Evolutionary conservation across 1,140 invertebrate genomes (phyloP).

Genomic region (Rhopalosiphum maidis): DNA sequence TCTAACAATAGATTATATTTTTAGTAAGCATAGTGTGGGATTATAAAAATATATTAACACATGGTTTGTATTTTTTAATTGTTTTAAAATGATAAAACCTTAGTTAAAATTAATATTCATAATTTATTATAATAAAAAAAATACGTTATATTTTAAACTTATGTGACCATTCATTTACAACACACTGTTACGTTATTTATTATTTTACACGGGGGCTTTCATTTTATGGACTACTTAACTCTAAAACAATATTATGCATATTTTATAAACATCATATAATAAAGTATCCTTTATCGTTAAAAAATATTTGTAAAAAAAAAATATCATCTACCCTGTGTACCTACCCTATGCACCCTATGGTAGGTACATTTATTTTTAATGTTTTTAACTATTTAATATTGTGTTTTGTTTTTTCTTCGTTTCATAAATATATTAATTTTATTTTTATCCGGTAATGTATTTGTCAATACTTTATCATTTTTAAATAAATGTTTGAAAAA

Average conservation of each 20-base stretch:
- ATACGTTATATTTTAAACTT: background rate
- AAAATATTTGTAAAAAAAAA: slow-evolving; percentile 2
- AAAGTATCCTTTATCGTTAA: background rate
- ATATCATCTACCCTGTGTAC: background rate
- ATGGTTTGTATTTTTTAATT: background rate
- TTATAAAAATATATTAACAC: background rate
- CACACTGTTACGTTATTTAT: background rate
- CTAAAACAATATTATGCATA: background rate
- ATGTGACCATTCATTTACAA: slow-evolving; percentile 5
- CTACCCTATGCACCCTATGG: no score
- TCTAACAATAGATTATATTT: background rate
- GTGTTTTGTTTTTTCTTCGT: background rate
- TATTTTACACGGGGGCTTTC: background rate
- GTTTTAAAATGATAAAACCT: background rate
- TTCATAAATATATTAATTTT: background rate
- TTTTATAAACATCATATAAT: background rate
- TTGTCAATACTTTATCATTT: background rate
- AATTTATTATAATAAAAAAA: background rate
- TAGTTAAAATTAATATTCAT: background rate
- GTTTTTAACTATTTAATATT: background rate
- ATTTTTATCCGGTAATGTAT: background rate
- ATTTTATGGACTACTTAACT: slow-evolving; percentile 1
- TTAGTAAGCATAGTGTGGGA: background rate
- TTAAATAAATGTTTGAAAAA: background rate
- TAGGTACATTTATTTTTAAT: background rate